A percentile compares a stretch with the other conserved stretches of the same genome.
Conservation (phyloP, 2,888 invertebrate species). For the Zaprionus lineosus region DNA sequence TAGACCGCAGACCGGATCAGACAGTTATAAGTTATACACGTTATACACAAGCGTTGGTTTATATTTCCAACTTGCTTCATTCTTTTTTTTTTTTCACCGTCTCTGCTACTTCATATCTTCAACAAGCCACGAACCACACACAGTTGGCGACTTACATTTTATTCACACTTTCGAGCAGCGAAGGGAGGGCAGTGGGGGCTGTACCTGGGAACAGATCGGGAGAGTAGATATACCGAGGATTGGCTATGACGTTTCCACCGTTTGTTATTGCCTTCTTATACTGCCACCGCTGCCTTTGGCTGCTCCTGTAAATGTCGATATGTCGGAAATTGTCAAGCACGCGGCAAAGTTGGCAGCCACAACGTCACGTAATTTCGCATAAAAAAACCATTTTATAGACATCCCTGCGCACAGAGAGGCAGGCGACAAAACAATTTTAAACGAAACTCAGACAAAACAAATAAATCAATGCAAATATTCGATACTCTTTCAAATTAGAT, state of each 20-base stretch:
- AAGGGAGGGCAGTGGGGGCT: neutral
- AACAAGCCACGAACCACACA: constrained; percentile 42
- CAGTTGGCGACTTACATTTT: constrained; percentile 65
- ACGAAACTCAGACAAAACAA: neutral
- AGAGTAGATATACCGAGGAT: too few species aligned
- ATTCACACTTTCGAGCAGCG: constrained; percentile 44
- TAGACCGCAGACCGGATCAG: constrained; percentile 17
- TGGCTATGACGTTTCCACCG: too few species aligned
- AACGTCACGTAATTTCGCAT: constrained; percentile 59
- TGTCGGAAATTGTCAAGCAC: constrained; percentile 73
- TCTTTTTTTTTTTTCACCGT: constrained; percentile 18
- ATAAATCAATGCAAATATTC: neutral
- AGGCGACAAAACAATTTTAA: neutral
- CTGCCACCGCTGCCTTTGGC: neutral
- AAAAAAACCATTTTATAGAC: constrained; percentile 43
- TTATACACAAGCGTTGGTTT: constrained; percentile 13
- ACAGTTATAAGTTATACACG: constrained; percentile 55
- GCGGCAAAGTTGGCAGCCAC: constrained; percentile 27
- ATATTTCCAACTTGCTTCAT: constrained; percentile 7
- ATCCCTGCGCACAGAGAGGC: neutral
- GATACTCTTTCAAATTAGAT: constrained; percentile 17
- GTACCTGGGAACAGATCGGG: neutral
- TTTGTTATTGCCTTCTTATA: too few species aligned
- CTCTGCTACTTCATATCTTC: too few species aligned
- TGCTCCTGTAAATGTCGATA: constrained; percentile 58